Evolutionary conservation across 2,797 vertebrate genomes (phyloP).

Genomic region (Dipus sagitta): DNA sequence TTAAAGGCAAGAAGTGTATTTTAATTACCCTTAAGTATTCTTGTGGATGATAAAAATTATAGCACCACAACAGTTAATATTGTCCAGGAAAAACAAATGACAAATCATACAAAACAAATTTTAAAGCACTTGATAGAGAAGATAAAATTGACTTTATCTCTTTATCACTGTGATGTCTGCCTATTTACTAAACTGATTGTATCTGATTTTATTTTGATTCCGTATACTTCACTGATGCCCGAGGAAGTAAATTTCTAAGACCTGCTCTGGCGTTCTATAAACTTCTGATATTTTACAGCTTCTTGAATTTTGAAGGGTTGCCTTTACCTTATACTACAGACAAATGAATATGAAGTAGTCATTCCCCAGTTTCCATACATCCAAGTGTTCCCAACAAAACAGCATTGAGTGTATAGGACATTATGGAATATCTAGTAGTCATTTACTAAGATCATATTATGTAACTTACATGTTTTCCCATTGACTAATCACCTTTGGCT

Average conservation of each 20-base stretch:
- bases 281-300: not conserved
- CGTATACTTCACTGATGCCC: not conserved
- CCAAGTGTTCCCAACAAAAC: not conserved
- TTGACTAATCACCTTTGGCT: not conserved
- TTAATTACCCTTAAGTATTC: not conserved
- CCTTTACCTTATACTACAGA: not conserved
- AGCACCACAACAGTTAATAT: not conserved
- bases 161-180: not conserved
- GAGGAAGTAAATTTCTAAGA: not conserved
- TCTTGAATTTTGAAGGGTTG: not conserved
- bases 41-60: not conserved
- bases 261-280: not conserved
- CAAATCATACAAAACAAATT: not conserved
- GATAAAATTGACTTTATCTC: not conserved
- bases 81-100: conserved; percentile 16
- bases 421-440: not conserved
- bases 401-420: not conserved
- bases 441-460: conserved; percentile 3
- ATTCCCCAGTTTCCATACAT: not conserved
- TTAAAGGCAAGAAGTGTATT: not conserved
- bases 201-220: no score
- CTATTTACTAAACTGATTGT: not conserved
- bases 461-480: not conserved
- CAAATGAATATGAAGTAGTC: not conserved
- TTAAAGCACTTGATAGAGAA: not conserved